Base-by-base conservation (phyloP, 2,797 vertebrate species). In the Argyrosomus regius region DNA sequence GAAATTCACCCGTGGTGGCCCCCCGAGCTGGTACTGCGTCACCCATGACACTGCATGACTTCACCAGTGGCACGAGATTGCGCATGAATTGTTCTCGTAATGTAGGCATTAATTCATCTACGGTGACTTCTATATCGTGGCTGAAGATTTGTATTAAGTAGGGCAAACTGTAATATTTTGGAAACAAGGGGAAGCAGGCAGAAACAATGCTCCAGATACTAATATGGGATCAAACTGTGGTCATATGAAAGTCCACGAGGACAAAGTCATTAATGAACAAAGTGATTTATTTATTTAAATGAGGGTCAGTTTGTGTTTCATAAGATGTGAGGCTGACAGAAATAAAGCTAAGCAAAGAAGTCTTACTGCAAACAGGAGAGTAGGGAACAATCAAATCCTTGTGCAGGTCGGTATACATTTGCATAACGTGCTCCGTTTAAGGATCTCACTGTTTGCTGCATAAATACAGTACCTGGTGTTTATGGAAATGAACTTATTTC, bases 1-100 rank as follows among this genome's bases (percentile, higher is more conserved):
- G 81, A 66, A 72, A 72, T 81, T 78, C 83, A 81, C 76, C 87
- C 82, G 53, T 1, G 49, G 22, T 26, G 87, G 72, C 82, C 85
- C 80, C 78, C 83, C 20, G 66, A 56, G 71, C 69, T 57, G 58
- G 78, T 39, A 57, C 70, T 58, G 68, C 24, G 48, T 79, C 74
- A 67, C 66, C 48, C 43, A 43, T 59, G 75, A 80, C 84, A 81
- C 69, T 48, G 69, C 22, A 52, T 72, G 75, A 82, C 82, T 78
- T 87, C 86, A 79, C 50, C 77, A 8, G 22, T 4, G 68, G 12
- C 56, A 69, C 16, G 50, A 5, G 28, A 64, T 50, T 65, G 35
- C 22, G 61, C 54, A 77, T 5, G 28, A 31, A 43, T 61, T 82
- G 75, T 79, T 84, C 46, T 43, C 50, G 6, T 14, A 24, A 59